phyloP scores from a whole-genome alignment of 1,140 invertebrate species.

The Drosophila aff. region DNA sequence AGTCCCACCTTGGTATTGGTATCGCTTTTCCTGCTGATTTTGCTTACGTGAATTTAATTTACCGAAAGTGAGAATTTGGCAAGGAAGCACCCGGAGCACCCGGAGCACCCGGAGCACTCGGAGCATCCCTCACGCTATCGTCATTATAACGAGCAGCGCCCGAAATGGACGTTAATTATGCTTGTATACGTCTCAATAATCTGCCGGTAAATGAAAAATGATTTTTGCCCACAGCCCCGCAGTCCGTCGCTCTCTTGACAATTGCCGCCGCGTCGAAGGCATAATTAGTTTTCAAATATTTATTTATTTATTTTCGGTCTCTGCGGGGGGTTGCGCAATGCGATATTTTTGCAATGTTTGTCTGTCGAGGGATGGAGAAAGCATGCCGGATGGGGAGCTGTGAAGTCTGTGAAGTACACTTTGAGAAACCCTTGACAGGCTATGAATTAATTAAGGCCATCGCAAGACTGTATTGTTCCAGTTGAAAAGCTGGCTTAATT shows the following conservation, averaged over 20 bases:
- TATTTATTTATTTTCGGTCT: slow-evolving; percentile 23
- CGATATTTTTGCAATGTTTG: slow-evolving; percentile 26
- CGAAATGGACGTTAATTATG: slow-evolving; percentile 30
- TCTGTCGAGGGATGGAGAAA: slow-evolving; percentile 28
- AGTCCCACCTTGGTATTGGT: background rate
- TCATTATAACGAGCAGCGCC: slow-evolving; percentile 16
- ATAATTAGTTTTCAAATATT: slow-evolving; percentile 62
- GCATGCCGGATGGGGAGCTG: slow-evolving; percentile 19
- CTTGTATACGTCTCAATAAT: slow-evolving; percentile 38
- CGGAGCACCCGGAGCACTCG: background rate
- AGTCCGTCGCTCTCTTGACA: slow-evolving; percentile 6
- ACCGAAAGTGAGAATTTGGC: slow-evolving; percentile 49
- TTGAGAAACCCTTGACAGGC: background rate
- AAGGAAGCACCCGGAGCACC: slow-evolving; percentile 4
- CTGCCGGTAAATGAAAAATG: slow-evolving; percentile 32
- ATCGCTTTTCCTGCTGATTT: slow-evolving; percentile 49
- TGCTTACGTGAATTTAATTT: slow-evolving; percentile 62
- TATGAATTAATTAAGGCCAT: background rate
- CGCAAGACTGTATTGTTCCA: background rate
- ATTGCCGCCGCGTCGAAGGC: slow-evolving; percentile 11
- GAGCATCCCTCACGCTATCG: slow-evolving; percentile 36
- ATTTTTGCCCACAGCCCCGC: slow-evolving; percentile 14
- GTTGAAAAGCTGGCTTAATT: background rate
- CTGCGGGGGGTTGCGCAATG: slow-evolving; percentile 29
- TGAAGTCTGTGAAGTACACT: background rate